A percentile compares a stretch with the other conserved stretches of the same genome.
These are phyloP conservation scores for Heliconius hermathena DNA, from an alignment of 1,140 invertebrate genomes.

Conservation along the genomic window DNA sequence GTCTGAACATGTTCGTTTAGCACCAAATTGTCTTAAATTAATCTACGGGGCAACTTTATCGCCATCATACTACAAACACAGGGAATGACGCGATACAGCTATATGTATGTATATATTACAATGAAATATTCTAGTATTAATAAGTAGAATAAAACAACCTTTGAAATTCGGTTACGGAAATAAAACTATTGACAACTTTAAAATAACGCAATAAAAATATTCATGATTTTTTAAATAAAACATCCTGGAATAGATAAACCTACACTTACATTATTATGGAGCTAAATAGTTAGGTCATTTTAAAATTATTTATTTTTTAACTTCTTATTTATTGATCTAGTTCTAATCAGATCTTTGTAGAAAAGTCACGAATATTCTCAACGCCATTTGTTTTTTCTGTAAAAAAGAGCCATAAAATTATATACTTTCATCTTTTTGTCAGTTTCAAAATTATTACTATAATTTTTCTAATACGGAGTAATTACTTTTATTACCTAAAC, in stretches of 20 bases:
- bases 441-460: background rate
- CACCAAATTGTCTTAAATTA: constrained; percentile 70
- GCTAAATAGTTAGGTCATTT: too few relatives aligned
- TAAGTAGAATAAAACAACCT: background rate
- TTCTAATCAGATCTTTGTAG: constrained; percentile 1
- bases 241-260: background rate
- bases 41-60: constrained; percentile 62
- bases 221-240: background rate
- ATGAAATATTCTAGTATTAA: background rate
- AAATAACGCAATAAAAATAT: background rate
- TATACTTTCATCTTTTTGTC: background rate
- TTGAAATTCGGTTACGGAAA: constrained; percentile 2
- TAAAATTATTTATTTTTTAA: too few relatives aligned
- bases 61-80: constrained; percentile 68
- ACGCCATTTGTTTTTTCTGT: background rate
- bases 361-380: background rate
- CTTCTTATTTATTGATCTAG: too few relatives aligned
- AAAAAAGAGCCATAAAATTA: background rate
- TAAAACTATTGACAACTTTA: background rate
- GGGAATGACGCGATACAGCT: constrained; percentile 72
- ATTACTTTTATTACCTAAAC: background rate
- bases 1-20: constrained; percentile 69
- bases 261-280: too few relatives aligned
- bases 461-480: background rate
- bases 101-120: background rate